These are phyloP conservation scores for Heliconius aoede DNA, from an alignment of 2,888 invertebrate species.

Conservation along the genomic window DNA sequence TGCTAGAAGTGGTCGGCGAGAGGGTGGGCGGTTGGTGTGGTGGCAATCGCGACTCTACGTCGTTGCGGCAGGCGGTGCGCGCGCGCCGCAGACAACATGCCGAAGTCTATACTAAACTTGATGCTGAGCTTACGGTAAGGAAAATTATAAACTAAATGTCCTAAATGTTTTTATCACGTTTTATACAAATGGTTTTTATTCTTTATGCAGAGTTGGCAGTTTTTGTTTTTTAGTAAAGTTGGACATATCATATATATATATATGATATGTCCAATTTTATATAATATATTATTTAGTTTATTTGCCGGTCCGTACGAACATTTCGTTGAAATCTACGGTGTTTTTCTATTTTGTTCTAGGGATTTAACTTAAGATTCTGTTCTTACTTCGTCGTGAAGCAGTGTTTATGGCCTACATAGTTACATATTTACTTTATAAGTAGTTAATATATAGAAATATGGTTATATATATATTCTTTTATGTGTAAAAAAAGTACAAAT, in stretches of 20 bases:
- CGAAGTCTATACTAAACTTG: conserved; percentile 68
- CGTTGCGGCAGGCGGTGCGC: conserved; percentile 71
- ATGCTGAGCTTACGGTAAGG: conserved; percentile 68
- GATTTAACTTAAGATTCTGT: background rate
- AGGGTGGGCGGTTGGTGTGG: conserved; percentile 81
- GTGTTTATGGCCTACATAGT: background rate
- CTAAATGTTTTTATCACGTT: background rate
- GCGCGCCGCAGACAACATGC: conserved; percentile 61
- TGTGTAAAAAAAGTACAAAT: background rate
- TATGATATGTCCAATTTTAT: background rate
- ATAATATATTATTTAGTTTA: too few relatives aligned
- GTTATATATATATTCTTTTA: background rate
- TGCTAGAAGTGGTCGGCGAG: conserved; percentile 83
- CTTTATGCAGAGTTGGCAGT: background rate
- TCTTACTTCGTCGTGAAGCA: background rate
- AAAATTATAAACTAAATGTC: background rate
- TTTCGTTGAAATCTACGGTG: background rate
- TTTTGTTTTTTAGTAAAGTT: background rate
- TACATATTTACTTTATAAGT: too few relatives aligned
- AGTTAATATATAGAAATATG: too few relatives aligned
- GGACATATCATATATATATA: background rate
- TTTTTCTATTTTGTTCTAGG: background rate
- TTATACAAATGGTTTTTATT: background rate
- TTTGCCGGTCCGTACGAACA: too few relatives aligned
- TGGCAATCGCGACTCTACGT: conserved; percentile 61